Base-by-base conservation (phyloP, 2,797 vertebrate species). In the Sternotherus odoratus region DNA sequence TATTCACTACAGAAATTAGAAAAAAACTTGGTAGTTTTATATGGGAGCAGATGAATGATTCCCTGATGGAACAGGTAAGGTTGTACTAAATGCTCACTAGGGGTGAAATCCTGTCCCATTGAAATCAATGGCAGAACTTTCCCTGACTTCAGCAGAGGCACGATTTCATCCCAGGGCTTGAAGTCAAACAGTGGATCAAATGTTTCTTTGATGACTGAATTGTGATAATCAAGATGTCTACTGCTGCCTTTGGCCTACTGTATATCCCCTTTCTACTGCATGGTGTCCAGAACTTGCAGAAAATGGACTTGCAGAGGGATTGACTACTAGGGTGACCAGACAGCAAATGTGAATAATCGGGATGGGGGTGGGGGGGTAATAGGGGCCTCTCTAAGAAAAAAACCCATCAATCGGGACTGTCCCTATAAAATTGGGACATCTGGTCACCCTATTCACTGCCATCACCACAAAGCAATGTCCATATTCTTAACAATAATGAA, bases 21-120 rank as follows among this genome's bases (percentile, higher is more conserved):
- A 96, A 92, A 13, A 96, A 98, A 93, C 97, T 98, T 30, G 99
- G 99, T 72, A 96, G 86, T 88, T 98, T 99, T 89, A 99, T 99
- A 89, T 99, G 99, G 99, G 99, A 99, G 96, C 93, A 93, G 94
- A 97, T 97, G 1, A 97, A 97, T 43, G 49, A 96, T 78, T 91
- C 91, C 43, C 85, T 51, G 21, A 56, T 48, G 53, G 66, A 95
- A 82, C 95, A 98, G 98, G 98, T 98, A 95, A 96, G 94, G 95
- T 15, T 91, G 83, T 86, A 95, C 90, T 48, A 39, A 79, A 56
- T 26, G 12, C 50, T 83, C 23, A 85, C n/a, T 3, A 3, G 33
- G 49, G 23, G 0, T 1, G 33, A 11, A 81, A 28, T 56, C 53
- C 49, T 51, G 33, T 13, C 49, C 11, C 24, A 39, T 17, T 72